Evolutionary conservation across 2,113 vertebrate genomes (phyloP).

Genomic region (Perca flavescens): DNA sequence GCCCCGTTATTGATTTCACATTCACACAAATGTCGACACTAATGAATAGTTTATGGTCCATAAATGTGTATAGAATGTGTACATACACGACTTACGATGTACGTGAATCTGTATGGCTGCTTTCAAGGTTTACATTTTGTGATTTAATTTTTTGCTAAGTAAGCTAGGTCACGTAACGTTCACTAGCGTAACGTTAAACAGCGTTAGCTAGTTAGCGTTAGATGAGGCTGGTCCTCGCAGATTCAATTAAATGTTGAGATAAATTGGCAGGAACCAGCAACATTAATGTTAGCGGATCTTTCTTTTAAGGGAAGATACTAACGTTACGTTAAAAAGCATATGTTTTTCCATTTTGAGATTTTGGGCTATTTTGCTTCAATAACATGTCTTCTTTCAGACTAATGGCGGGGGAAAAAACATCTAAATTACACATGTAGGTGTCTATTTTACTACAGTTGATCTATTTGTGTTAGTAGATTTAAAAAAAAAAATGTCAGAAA

Average conservation of each 20-base stretch:
- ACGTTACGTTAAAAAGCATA: too few species aligned
- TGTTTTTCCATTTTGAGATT: too few species aligned
- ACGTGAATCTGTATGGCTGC: fast-evolving
- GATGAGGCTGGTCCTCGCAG: background rate
- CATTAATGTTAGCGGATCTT: fast-evolving
- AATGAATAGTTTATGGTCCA: fast-evolving
- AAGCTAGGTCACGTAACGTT: conserved; percentile 28
- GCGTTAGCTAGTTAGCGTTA: conserved; percentile 30
- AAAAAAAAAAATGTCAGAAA: too few species aligned
- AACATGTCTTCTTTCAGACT: too few species aligned
- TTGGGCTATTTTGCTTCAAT: too few species aligned
- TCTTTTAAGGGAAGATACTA: too few species aligned
- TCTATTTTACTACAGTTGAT: too few species aligned
- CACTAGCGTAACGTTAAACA: too few species aligned
- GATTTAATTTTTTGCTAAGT: conserved; percentile 1
- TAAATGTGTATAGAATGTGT: too few species aligned
- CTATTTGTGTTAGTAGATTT: too few species aligned
- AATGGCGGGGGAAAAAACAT: too few species aligned
- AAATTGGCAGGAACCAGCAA: fast-evolving
- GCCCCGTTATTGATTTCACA: conserved; percentile 32
- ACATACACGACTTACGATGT: fast-evolving
- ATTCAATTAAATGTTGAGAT: background rate
- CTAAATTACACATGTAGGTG: too few species aligned
- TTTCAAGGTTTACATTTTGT: fast-evolving
- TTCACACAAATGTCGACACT: background rate